Conservation (phyloP, 1,140 invertebrate species). For the Drosophila micromelanica region DNA sequence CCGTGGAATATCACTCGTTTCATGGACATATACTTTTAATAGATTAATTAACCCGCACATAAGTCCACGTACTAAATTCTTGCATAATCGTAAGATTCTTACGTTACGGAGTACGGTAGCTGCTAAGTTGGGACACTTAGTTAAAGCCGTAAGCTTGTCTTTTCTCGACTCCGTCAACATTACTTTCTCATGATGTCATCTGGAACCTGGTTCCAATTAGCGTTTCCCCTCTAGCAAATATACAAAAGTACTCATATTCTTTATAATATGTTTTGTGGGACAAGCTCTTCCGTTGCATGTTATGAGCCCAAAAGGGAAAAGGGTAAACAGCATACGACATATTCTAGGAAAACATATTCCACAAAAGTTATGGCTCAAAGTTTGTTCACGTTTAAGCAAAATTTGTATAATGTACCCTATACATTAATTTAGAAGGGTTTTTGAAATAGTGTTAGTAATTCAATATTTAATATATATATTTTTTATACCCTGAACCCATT, state of each 20-base stretch:
- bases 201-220: constrained; percentile 29
- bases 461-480: no score
- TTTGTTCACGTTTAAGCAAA: constrained; percentile 25
- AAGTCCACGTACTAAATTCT: neutral
- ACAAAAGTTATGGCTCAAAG: constrained; percentile 6
- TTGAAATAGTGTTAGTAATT: neutral
- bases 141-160: no score
- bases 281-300: constrained; percentile 53
- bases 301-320: constrained; percentile 24
- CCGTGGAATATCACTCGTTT: constrained; percentile 50
- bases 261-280: neutral
- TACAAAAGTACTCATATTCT: neutral
- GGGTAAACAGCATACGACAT: constrained; percentile 22
- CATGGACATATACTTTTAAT: constrained; percentile 48
- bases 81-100: constrained; percentile 14
- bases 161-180: neutral
- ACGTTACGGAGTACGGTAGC: neutral
- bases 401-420: constrained; percentile 2
- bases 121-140: neutral
- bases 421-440: neutral
- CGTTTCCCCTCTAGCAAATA: neutral
- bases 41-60: constrained; percentile 47
- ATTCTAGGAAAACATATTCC: constrained; percentile 40
- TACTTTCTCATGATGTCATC: constrained; percentile 41
- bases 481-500: no score